Base-by-base conservation (phyloP, 2,888 invertebrate genomes). In the Ethmia dodecea region DNA sequence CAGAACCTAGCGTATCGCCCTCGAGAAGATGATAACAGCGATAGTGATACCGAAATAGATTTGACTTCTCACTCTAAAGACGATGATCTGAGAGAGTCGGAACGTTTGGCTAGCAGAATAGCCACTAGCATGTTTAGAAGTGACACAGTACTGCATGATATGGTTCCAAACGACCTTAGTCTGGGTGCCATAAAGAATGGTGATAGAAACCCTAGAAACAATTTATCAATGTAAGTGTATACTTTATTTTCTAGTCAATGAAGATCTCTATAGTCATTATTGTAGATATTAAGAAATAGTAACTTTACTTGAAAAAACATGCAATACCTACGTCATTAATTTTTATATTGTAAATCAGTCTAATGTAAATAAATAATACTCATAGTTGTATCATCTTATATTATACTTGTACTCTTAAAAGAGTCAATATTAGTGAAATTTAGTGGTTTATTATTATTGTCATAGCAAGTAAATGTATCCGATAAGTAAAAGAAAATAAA, bases 11-110 rank as follows among this genome's bases (percentile, higher is more conserved):
- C 81, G 1, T 84, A 77, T 38, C 67, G 72, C 15, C 63, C 62
- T 6, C 63, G 61, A 3, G 65, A 66, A 0, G 66, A 65, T 37
- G 74, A 75, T 13, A 58, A 61, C 5, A 86, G 84, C 37, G 87
- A 86, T 25, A 83, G 76, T 36, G 87, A 87, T 38, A 63, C 87
- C 1, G 87, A 87, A 59, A 87, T 87, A 28, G 87, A 87, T 65
- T 62, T 87, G 2, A 87, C 87, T 0, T 87, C 87, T 5, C 84
- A 87, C 44, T 83, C 84, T 1, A 86, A 80, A 59, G 87, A 87
- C 32, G 87, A 87, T 30, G 80, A 83, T 43, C 46, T 84, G 20
- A 70, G 83, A 34, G 86, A 84, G 45, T 81, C 81, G 0, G 80
- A 81, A 37, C 59, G 78, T 49, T 55, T 83, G 20, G 80, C 81